A percentile compares a stretch with the other conserved stretches of the same genome.
Conservation (phyloP, 2,113 vertebrate genomes). For the Sula dactylatra region DNA sequence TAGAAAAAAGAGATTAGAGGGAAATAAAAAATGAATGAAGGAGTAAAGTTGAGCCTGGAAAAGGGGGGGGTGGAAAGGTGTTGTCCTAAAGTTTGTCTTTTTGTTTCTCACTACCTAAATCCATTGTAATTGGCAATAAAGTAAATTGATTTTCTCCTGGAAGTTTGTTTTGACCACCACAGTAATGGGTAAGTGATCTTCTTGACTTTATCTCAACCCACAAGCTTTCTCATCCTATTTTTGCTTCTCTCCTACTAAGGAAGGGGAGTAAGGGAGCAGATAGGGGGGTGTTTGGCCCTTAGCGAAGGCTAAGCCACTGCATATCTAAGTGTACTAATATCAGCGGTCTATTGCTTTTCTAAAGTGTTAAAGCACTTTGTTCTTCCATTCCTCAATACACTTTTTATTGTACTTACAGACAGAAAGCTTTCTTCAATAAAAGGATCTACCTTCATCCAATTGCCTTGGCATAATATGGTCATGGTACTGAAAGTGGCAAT, state of each 20-base stretch:
- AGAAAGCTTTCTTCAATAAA: neutral
- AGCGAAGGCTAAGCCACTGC: neutral
- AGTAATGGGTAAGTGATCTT: neutral
- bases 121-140: neutral
- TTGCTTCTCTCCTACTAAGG: rapidly evolving
- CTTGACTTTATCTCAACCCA: neutral
- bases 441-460: neutral
- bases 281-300: neutral
- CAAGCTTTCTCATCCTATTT: neutral
- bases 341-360: neutral
- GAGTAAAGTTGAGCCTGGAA: neutral
- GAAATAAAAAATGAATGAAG: neutral
- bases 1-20: neutral
- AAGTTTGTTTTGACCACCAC: neutral
- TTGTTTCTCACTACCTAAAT: neutral
- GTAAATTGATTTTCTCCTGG: neutral
- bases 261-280: neutral
- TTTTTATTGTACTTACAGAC: neutral
- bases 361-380: neutral
- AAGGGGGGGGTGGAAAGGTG: rapidly evolving
- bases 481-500: neutral
- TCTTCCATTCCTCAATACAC: neutral
- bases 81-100: neutral
- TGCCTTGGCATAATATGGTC: neutral
- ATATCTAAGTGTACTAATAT: neutral